Evolutionary conservation across 2,113 vertebrate species (phyloP).

Genomic region (Psephotus haematonotus): DNA sequence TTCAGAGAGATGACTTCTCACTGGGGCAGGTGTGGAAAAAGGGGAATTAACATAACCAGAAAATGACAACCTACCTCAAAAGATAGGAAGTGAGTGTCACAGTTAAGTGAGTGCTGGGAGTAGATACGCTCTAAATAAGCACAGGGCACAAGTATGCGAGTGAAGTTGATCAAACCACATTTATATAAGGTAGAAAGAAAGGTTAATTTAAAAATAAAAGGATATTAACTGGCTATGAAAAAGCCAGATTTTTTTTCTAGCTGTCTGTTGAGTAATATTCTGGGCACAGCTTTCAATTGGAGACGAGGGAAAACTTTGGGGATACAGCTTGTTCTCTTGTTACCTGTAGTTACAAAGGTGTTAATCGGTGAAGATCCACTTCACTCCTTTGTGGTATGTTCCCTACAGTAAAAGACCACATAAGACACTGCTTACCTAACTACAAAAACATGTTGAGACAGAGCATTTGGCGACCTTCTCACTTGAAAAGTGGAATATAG

Average conservation of each 20-base stretch:
- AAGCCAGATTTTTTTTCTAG: neutral
- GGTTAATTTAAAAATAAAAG: neutral
- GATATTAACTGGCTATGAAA: neutral
- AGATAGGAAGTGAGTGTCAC: accelerated
- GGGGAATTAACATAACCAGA: neutral
- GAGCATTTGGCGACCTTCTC: neutral
- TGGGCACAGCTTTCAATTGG: neutral
- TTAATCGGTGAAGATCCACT: neutral
- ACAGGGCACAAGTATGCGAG: neutral
- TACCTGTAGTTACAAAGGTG: neutral
- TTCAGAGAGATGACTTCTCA: neutral
- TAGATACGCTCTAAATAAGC: neutral
- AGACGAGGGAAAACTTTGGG: neutral
- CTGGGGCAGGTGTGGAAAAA: neutral
- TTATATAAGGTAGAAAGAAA: neutral
- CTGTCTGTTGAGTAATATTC: neutral
- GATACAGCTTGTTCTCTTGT: neutral
- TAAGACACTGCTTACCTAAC: neutral
- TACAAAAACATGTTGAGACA: neutral
- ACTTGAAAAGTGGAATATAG: neutral
- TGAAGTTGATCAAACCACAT: accelerated
- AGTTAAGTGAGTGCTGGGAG: neutral
- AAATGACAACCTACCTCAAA: neutral
- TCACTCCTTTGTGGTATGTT: neutral
- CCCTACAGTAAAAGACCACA: neutral